phyloP scores from a whole-genome alignment of 2,113 vertebrate species.

The Telmatochromis brichardi region DNA sequence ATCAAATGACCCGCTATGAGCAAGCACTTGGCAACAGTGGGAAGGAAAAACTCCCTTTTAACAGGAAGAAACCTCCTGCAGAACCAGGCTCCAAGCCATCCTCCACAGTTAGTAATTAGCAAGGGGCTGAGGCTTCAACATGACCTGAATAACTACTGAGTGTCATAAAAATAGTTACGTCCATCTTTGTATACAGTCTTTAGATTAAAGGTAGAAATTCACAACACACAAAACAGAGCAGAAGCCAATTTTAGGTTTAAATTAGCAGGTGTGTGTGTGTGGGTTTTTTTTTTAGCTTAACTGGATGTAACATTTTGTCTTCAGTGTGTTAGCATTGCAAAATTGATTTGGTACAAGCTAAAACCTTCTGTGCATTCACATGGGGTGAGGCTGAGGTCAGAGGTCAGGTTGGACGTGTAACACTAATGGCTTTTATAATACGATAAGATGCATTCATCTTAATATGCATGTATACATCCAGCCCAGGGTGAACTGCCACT shows the following conservation, averaged over 20 bases:
- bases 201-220: not conserved
- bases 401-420: not conserved
- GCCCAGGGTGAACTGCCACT: not conserved
- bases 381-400: not conserved
- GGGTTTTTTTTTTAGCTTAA: fast-evolving
- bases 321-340: not conserved
- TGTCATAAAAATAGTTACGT: not conserved
- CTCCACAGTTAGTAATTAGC: not conserved
- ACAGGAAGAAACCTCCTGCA: not conserved
- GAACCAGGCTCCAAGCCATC: not conserved
- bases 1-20: not conserved
- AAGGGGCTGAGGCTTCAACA: not conserved
- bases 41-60: not conserved
- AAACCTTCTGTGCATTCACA: not conserved
- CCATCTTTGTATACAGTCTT: not conserved
- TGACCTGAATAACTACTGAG: not conserved
- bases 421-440: not conserved
- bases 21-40: not conserved
- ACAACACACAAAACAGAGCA: not conserved
- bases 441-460: not conserved
- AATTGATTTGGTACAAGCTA: not conserved
- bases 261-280: not conserved
- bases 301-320: not conserved
- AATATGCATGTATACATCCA: slow-evolving; percentile 9
- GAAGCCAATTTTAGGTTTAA: not conserved